Evolutionary conservation across 2,797 vertebrate species (phyloP).

Genomic region (Tauraco hartlaubi): DNA sequence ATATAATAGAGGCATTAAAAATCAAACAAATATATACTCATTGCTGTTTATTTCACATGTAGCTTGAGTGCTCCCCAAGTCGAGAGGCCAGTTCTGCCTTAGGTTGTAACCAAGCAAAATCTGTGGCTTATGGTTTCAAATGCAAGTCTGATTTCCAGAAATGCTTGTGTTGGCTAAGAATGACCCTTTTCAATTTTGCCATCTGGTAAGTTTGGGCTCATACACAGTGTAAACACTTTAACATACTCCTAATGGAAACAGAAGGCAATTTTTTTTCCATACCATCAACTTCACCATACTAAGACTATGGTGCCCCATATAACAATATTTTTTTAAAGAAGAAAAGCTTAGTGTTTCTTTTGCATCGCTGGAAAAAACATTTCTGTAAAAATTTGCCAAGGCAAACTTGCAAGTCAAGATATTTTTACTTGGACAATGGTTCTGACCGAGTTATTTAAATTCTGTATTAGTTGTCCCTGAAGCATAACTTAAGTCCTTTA

Average conservation of each 20-base stretch:
- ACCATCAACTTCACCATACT: background rate
- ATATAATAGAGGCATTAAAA: slow-evolving; percentile 15
- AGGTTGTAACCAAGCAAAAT: background rate
- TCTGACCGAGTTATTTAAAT: slow-evolving; percentile 20
- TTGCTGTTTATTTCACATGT: slow-evolving; percentile 1
- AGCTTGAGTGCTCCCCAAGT: background rate
- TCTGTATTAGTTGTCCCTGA: background rate
- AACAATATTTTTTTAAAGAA: background rate
- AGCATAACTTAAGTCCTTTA: background rate
- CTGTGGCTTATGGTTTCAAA: slow-evolving; percentile 7
- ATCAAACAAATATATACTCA: slow-evolving; percentile 29
- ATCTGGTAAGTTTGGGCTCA: background rate
- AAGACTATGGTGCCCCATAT: background rate
- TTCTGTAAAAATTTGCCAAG: slow-evolving; percentile 40
- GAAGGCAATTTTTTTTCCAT: background rate
- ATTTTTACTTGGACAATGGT: background rate
- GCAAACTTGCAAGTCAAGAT: slow-evolving; percentile 19
- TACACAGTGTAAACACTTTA: background rate
- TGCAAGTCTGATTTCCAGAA: slow-evolving; percentile 35
- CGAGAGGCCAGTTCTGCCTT: background rate
- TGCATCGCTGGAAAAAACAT: slow-evolving; percentile 44
- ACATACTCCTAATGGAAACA: background rate
- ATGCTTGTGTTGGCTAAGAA: background rate
- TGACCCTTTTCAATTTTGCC: slow-evolving; percentile 33
- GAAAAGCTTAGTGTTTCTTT: background rate